These are phyloP conservation scores for Cladorhizidae sp. DNA, from an alignment of 37 sponge, comb jelly and placozoan genomes.

Conservation along the genomic window DNA sequence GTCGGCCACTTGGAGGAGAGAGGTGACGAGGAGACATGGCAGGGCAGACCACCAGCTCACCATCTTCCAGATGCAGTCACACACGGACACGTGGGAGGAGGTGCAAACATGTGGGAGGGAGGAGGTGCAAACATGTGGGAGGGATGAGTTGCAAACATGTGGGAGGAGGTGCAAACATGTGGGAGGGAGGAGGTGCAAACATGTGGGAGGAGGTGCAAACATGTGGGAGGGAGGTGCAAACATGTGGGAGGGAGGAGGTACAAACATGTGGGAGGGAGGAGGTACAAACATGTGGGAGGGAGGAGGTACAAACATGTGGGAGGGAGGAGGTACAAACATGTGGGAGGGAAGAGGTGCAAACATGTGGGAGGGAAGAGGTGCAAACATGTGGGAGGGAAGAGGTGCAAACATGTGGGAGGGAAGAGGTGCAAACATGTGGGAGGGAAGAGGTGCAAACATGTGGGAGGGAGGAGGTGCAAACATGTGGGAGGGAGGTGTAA, in stretches of 20 bases:
- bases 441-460: no score
- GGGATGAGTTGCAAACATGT: neutral
- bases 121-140: neutral
- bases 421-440: no score
- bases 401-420: no score
- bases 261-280: neutral
- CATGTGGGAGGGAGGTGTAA: no score
- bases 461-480: no score
- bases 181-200: neutral
- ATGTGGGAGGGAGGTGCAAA: neutral
- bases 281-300: neutral
- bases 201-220: neutral
- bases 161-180: neutral
- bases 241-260: neutral
- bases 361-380: no score
- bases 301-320: neutral
- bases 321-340: neutral
- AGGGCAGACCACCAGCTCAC: constrained; percentile 29
- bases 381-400: no score
- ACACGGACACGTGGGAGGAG: neutral
- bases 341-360: no score
- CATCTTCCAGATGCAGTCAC: constrained; percentile 1
- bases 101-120: no score
- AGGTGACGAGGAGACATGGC: constrained; percentile 21
- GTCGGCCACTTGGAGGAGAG: constrained; percentile 31